Evolutionary conservation across 2,113 vertebrate species (phyloP).

Genomic region (Pleuronectes platessa): DNA sequence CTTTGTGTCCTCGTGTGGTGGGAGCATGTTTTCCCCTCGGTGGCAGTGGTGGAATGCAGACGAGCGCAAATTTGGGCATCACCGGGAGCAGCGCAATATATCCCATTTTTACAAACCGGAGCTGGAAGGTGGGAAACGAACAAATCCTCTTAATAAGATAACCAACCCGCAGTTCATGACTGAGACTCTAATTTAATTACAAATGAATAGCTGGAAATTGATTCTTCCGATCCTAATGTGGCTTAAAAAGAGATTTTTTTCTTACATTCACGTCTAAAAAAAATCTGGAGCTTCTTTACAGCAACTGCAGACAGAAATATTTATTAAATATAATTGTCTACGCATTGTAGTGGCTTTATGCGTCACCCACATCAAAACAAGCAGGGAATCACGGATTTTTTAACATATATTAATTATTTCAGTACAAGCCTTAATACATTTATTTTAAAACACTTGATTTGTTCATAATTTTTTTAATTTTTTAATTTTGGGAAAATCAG

Average conservation of each 20-base stretch:
- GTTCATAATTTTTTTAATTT: not conserved
- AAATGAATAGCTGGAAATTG: not conserved
- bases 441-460: not conserved
- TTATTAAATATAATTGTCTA: slow-evolving; percentile 1
- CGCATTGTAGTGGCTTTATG: not conserved
- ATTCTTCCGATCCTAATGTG: not conserved
- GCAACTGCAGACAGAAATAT: slow-evolving; percentile 19
- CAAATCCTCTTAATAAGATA: not conserved
- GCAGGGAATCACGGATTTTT: not conserved
- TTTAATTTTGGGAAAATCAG: not conserved
- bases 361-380: not conserved
- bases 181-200: slow-evolving; percentile 7
- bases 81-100: slow-evolving; percentile 11
- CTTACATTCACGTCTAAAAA: not conserved
- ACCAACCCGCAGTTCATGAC: not conserved
- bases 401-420: not conserved
- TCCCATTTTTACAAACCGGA: slow-evolving; percentile 15
- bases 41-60: slow-evolving; percentile 71
- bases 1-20: slow-evolving; percentile 52
- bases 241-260: slow-evolving; percentile 20
- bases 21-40: slow-evolving; percentile 31
- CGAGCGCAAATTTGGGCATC: slow-evolving; percentile 30
- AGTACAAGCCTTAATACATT: not conserved
- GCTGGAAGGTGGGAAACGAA: slow-evolving; percentile 35
- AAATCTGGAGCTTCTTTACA: not conserved